These are phyloP conservation scores for Aphodius granarius DNA, from an alignment of 2,888 invertebrate genomes.

Conservation along the genomic window DNA sequence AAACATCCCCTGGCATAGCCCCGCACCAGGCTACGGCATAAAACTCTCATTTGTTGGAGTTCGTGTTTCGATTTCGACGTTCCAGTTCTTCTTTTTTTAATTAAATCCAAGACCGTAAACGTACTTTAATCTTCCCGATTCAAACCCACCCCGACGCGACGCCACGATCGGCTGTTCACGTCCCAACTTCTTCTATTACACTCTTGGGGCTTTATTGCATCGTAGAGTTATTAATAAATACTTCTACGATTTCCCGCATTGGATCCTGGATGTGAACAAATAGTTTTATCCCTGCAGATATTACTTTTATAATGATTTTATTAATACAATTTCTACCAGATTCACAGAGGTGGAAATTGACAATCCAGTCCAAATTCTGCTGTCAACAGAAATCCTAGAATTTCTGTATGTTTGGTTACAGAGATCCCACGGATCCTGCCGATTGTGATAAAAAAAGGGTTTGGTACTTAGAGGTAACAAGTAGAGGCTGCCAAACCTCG, in stretches of 20 bases:
- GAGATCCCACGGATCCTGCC: no score
- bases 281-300: neutral
- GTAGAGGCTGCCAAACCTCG: no score
- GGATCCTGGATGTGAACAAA: neutral
- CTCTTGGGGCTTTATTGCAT: neutral
- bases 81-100: conserved; percentile 8
- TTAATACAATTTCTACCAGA: no score
- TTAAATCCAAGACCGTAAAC: conserved; percentile 14
- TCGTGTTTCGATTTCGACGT: conserved; percentile 7
- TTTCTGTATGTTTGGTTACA: no score
- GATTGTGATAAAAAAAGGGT: no score
- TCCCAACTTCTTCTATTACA: neutral
- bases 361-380: no score
- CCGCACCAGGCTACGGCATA: neutral
- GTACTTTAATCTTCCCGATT: conserved; percentile 12
- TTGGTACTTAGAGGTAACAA: no score
- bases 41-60: conserved; percentile 11
- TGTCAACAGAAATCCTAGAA: no score
- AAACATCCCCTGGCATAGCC: neutral
- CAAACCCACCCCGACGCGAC: neutral
- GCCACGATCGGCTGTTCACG: neutral
- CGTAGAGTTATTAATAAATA: neutral
- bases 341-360: no score
- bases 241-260: neutral
- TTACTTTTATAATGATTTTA: no score